Base-by-base conservation (phyloP, 1,140 invertebrate species). In the Drosophila punjabiensis region DNA sequence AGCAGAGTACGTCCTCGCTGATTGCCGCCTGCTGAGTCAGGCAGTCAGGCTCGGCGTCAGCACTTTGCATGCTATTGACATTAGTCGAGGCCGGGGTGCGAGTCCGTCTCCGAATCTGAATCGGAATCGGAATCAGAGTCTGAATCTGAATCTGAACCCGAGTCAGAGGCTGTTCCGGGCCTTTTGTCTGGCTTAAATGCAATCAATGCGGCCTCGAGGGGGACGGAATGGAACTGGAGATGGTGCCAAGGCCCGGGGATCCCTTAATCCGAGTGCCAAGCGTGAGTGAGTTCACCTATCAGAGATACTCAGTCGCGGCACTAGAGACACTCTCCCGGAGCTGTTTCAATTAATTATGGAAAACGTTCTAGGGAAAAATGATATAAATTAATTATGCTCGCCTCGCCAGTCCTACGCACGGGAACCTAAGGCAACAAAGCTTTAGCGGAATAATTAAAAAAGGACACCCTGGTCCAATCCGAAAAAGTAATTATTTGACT, bases 311-410 rank as follows among this genome's bases (percentile, higher is more conserved):
- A 35, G 20, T 35, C 28, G 41, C 24, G 62, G 50, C 55, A 24
- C 35, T 16, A 24, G 20, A 39, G 33, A 35, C 32, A 5, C 62
- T 47, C 56, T 53, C 28, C 16, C 32, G 18, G 39, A 63, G 60
- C 68, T 67, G 39, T 82, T 84, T 81, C 81, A 89, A 81, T 84
- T 81, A 89, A 81, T 88, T 84, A 84, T 88, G 83, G 81, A 70
- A 60, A 75, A 67, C 61, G 59, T 74, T 78, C 50, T 66, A 16
- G 48, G 60, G 50, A 80, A 85, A 88, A 88, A 62, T 56, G 53
- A 89, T 84, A 89, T 88, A 89, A 87, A 87, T 87, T 84, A 88
- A 88, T 88, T 87, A 87, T 89, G 77, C 77, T 77, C 62, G 81
- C 84, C 52, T 77, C 60, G 76, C 58, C 76, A 56, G 41, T n/a